phyloP scores from a whole-genome alignment of 2,888 invertebrate genomes.

The Poecilobothrus nobilitatus region DNA sequence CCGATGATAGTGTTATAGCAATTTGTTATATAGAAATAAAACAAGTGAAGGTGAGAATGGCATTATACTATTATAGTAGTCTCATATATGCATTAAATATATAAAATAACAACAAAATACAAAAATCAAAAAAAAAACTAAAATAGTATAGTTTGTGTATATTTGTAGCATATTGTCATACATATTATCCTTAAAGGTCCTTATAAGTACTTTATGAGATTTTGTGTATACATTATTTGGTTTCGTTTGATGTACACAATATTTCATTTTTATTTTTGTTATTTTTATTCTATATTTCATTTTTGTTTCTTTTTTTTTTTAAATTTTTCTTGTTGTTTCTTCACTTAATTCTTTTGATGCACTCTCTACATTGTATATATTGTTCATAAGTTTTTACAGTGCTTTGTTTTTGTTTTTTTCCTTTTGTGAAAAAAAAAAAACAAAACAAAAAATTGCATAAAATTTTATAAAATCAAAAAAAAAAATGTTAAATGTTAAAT shows the following conservation, averaged over 20 bases:
- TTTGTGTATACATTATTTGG: conserved; percentile 43
- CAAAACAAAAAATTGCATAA: too few relatives aligned
- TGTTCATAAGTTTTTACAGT: too few relatives aligned
- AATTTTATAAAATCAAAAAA: too few relatives aligned
- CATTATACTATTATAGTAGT: not conserved
- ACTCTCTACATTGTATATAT: not conserved
- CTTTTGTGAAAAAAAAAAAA: too few relatives aligned
- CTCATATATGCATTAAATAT: too few relatives aligned
- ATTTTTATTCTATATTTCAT: too few relatives aligned
- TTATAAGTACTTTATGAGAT: not conserved
- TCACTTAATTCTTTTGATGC: conserved; percentile 7
- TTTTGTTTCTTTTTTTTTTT: too few relatives aligned
- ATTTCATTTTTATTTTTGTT: not conserved
- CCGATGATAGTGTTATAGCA: conserved; percentile 73
- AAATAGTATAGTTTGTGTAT: not conserved
- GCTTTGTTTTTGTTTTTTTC: too few relatives aligned
- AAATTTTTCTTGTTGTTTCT: not conserved
- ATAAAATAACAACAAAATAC: too few relatives aligned
- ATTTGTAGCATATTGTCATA: too few relatives aligned
- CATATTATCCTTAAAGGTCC: not conserved
- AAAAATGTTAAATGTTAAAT: too few relatives aligned
- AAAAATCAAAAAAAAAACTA: too few relatives aligned
- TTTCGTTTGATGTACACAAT: conserved; percentile 44
- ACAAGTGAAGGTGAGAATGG: conserved; percentile 54
- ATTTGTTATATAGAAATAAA: conserved; percentile 69